phyloP scores from a whole-genome alignment of 2,797 vertebrate genomes.

The Danio albolineatus region DNA sequence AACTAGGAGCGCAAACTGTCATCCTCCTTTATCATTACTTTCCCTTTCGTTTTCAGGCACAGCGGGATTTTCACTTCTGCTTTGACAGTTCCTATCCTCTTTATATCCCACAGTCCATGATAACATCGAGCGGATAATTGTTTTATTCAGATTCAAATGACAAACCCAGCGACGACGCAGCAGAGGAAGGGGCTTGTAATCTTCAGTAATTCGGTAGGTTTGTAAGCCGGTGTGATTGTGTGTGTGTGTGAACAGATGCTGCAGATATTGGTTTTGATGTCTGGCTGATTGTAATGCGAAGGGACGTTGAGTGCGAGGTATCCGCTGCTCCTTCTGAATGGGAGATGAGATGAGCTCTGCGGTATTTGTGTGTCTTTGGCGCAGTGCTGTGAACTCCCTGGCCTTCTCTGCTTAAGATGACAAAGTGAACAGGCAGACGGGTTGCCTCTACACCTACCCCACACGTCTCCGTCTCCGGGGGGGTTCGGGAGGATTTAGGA shows the following conservation, averaged over 20 bases:
- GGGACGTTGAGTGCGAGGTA: constrained; percentile 1
- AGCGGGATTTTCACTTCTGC: constrained; percentile 36
- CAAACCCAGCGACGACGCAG: not conserved
- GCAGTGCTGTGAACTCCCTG: not conserved
- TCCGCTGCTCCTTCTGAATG: constrained; percentile 32
- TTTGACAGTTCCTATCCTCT: constrained; percentile 45
- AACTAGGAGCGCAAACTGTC: constrained; percentile 35
- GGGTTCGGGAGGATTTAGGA: constrained; percentile 2
- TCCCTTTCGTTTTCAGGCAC: constrained; percentile 28
- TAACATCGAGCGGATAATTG: constrained; percentile 45
- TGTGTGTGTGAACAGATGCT: not conserved
- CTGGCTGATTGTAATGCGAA: constrained; percentile 14
- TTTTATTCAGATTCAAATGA: constrained; percentile 45
- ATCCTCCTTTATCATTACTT: constrained; percentile 43
- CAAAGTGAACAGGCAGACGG: constrained; percentile 10
- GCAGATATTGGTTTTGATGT: constrained; percentile 22
- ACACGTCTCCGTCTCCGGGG: not conserved
- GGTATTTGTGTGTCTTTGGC: constrained; percentile 21
- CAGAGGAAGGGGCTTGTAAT: constrained; percentile 23
- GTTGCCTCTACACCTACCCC: not conserved
- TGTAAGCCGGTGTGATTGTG: constrained; percentile 3
- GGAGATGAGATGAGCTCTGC: constrained; percentile 28
- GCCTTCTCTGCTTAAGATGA: constrained; percentile 26
- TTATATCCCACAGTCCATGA: constrained; percentile 36
- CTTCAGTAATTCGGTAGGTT: constrained; percentile 32